These are phyloP conservation scores for Rynchops niger DNA, from an alignment of 2,113 vertebrate genomes.

Conservation along the genomic window DNA sequence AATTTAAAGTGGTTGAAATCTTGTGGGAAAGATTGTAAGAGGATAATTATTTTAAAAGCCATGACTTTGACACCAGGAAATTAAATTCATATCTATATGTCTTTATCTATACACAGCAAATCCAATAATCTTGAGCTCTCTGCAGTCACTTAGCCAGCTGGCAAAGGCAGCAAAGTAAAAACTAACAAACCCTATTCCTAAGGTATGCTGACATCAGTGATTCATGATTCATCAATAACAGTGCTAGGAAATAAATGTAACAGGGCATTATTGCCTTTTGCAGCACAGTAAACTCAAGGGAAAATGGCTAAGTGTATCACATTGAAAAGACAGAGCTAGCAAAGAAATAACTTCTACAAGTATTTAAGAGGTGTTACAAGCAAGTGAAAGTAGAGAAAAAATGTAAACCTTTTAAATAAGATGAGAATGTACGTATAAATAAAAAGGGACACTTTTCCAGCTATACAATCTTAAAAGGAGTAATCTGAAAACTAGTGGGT, in stretches of 20 bases:
- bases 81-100: conserved; percentile 69
- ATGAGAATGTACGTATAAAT: neutral
- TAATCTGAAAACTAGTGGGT: neutral
- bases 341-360: conserved; percentile 35
- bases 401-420: neutral
- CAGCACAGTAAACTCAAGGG: conserved; percentile 17
- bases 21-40: conserved; percentile 54
- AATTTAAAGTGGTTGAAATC: conserved; percentile 53
- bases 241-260: conserved; percentile 49
- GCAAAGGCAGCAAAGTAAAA: conserved; percentile 52
- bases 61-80: conserved; percentile 68
- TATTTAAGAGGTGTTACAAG: conserved; percentile 33
- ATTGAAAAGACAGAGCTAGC: neutral
- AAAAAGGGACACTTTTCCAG: neutral
- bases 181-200: conserved; percentile 51
- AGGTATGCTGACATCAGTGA: conserved; percentile 60
- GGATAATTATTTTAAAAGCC: conserved; percentile 67
- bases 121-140: conserved; percentile 63
- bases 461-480: neutral
- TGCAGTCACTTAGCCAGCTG: conserved; percentile 65
- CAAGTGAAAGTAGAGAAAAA: conserved; percentile 17
- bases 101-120: conserved; percentile 66
- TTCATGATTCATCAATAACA: conserved; percentile 60
- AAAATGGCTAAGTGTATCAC: conserved; percentile 19
- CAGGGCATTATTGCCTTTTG: conserved; percentile 53